Conservation (phyloP, 1,140 invertebrate genomes). For the Trichonephila clavata region DNA sequence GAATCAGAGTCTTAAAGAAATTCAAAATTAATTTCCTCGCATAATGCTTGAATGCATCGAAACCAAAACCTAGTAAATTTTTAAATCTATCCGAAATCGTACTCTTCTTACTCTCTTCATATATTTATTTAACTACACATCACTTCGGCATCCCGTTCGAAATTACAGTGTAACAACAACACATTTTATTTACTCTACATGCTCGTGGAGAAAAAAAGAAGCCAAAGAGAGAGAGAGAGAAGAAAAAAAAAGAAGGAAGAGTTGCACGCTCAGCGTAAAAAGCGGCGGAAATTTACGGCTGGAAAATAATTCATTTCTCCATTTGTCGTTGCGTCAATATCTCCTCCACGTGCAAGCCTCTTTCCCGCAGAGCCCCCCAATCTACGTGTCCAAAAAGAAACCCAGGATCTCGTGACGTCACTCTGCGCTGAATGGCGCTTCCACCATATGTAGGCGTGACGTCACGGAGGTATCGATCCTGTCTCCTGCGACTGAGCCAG, state of each 20-base stretch:
- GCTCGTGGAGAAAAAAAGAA: background rate
- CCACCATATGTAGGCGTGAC: constrained; percentile 47
- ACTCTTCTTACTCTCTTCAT: too few relatives aligned
- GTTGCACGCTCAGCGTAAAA: background rate
- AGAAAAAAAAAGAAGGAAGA: background rate
- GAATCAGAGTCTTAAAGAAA: too few relatives aligned
- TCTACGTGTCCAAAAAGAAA: constrained; percentile 38
- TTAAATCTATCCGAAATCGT: too few relatives aligned
- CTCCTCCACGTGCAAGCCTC: constrained; percentile 40
- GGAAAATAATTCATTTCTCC: constrained; percentile 38
- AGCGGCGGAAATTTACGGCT: background rate
- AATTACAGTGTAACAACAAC: too few relatives aligned
- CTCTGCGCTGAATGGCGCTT: constrained; percentile 49
- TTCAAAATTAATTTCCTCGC: too few relatives aligned
- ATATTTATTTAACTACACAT: too few relatives aligned
- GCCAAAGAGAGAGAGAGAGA: background rate
- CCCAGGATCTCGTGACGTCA: constrained; percentile 48
- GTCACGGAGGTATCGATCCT: constrained; percentile 51
- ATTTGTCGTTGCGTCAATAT: constrained; percentile 57
- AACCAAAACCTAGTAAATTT: too few relatives aligned
- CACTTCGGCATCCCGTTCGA: too few relatives aligned
- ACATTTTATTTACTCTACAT: background rate
- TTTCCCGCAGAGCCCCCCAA: background rate
- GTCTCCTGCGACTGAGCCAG: constrained; percentile 13
- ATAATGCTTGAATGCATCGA: too few relatives aligned